These are phyloP conservation scores for Phaethon lepturus DNA, from an alignment of 2,113 vertebrate species.

Conservation along the genomic window DNA sequence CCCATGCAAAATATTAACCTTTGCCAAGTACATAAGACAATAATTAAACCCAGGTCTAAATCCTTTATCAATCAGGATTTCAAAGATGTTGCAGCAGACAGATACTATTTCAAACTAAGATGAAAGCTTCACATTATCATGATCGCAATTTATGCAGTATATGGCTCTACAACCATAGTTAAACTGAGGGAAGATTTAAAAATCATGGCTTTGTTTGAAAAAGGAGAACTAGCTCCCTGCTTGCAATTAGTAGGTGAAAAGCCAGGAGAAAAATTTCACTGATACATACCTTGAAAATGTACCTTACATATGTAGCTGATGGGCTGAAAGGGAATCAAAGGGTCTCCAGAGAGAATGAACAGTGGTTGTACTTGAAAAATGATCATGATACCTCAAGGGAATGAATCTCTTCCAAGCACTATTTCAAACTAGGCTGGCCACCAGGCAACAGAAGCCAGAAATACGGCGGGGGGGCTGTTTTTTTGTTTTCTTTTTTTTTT, in stretches of 20 bases:
- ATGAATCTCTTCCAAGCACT: neutral
- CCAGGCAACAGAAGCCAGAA: neutral
- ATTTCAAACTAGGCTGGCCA: neutral
- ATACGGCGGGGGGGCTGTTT: neutral
- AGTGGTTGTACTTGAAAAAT: conserved; percentile 33
- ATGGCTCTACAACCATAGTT: neutral
- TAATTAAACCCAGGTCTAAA: conserved; percentile 70
- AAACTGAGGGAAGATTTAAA: neutral
- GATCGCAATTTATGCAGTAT: conserved; percentile 35
- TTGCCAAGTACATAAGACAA: conserved; percentile 57
- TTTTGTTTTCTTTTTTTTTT: neutral
- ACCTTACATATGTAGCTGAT: neutral
- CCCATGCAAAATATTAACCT: conserved; percentile 61
- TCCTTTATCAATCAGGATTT: conserved; percentile 71
- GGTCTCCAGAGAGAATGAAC: neutral
- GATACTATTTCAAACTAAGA: conserved; percentile 58
- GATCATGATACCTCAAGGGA: neutral
- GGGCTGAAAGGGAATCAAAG: conserved; percentile 29
- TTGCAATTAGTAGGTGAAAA: conserved; percentile 73
- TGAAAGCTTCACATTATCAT: conserved; percentile 53
- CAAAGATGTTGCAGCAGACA: conserved; percentile 63
- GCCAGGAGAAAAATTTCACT: conserved; percentile 37
- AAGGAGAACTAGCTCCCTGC: conserved; percentile 20
- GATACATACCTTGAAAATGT: conserved; percentile 13
- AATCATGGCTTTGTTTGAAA: conserved; percentile 45